A percentile compares a stretch with the other conserved stretches of the same genome.
Conservation (phyloP, 2,797 vertebrate genomes). For the Siniperca obscura region DNA sequence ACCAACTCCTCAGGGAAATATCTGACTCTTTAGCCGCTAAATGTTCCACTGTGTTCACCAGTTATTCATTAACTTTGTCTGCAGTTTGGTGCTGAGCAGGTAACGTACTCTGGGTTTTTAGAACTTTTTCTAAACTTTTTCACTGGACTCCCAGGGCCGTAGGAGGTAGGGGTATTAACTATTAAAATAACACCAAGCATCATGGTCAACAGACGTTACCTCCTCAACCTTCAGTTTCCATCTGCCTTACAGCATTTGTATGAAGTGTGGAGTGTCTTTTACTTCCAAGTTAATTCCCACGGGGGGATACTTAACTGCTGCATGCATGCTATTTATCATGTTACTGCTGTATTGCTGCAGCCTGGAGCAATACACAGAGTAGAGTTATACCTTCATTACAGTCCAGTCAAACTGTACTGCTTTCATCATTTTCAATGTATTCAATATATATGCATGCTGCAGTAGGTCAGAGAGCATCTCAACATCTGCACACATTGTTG, state of each 20-base stretch:
- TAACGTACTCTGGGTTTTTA: background rate
- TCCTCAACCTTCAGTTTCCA: background rate
- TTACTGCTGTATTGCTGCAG: conserved; percentile 16
- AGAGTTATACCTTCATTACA: conserved; percentile 9
- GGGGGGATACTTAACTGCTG: background rate
- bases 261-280: conserved; percentile 1
- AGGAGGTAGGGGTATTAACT: too few relatives aligned
- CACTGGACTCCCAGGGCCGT: background rate
- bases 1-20: background rate
- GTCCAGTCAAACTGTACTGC: background rate
- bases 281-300: background rate
- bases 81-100: background rate
- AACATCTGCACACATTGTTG: conserved; percentile 15
- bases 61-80: background rate
- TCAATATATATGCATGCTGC: conserved; percentile 34
- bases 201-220: too few relatives aligned
- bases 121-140: background rate
- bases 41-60: background rate
- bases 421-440: conserved; percentile 20
- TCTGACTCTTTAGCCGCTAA: background rate
- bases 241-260: conserved; percentile 17
- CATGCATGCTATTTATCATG: conserved; percentile 17
- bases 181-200: too few relatives aligned
- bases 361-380: conserved; percentile 7
- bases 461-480: conserved; percentile 26